phyloP scores from a whole-genome alignment of 2,888 invertebrate species.

The Chloromyia formosa region DNA sequence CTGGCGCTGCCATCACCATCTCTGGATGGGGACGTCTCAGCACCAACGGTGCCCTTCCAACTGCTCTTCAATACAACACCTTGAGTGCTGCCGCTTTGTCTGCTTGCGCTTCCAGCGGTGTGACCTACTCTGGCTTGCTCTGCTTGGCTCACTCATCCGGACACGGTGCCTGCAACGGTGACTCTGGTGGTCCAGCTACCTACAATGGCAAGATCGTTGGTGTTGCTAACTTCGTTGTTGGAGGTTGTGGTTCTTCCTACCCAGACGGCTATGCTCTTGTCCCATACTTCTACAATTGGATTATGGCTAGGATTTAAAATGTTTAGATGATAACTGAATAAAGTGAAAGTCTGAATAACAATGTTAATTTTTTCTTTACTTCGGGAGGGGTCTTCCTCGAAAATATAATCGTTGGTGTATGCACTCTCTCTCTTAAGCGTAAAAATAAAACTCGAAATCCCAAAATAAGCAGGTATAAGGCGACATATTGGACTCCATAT shows the following conservation, averaged over 20 bases:
- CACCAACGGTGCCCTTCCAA: slow-evolving; percentile 53
- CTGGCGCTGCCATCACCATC: slow-evolving; percentile 53
- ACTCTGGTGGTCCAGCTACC: slow-evolving; percentile 61
- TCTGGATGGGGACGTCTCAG: slow-evolving; percentile 59
- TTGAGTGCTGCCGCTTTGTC: slow-evolving; percentile 52
- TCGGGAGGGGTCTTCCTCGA: too few species aligned
- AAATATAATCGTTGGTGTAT: too few species aligned
- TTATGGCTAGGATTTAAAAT: background rate
- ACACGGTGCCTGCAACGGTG: slow-evolving; percentile 59
- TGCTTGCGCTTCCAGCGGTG: slow-evolving; percentile 48
- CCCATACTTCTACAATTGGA: slow-evolving; percentile 41
- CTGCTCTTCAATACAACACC: slow-evolving; percentile 54
- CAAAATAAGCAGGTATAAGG: too few species aligned
- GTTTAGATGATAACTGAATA: too few species aligned
- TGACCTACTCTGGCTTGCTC: slow-evolving; percentile 54
- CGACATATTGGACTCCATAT: too few species aligned
- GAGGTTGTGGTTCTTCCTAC: slow-evolving; percentile 55
- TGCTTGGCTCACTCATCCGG: slow-evolving; percentile 55
- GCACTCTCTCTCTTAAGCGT: too few species aligned
- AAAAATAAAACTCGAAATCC: too few species aligned
- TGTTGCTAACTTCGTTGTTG: slow-evolving; percentile 57
- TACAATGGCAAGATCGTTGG: slow-evolving; percentile 56
- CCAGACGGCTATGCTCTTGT: slow-evolving; percentile 60
- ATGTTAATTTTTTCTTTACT: too few species aligned
- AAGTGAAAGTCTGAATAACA: too few species aligned